Evolutionary conservation across 2,888 invertebrate species (phyloP), one percentile per base, ranked within the genome.

Genomic region (Perizoma affinitatum): DNA sequence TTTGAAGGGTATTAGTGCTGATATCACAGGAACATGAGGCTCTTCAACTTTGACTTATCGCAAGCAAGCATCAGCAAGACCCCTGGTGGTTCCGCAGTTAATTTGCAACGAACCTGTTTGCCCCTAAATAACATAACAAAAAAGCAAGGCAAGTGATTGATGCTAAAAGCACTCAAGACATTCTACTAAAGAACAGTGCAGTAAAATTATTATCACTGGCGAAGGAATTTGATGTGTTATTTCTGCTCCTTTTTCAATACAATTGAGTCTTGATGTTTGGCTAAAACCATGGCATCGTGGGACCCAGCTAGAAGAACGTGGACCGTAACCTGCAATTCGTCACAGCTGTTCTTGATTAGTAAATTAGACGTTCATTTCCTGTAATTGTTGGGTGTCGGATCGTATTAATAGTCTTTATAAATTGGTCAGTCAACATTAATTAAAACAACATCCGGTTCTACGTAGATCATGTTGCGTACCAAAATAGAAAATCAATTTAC

Each of bases 271-370:
- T 1, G n/a, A 5, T 38, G n/a, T 5, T n/a, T 11, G 6, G 1
- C 35, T 35, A 36, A 4, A 11, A 5, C 5, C 8, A 34, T 6
- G 22, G 34, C n/a, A 9, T 36, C 55, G 41, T 54, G 47, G 36
- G 44, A 43, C 49, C 22, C 38, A 48, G n/a, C 34, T 34, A 7
- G 34, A 44, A 46, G 43, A 41, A 11, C 49, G 22, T 6, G 38
- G 57, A 59, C 64, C 62, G 60, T 67, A 49, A 55, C 67, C 59
- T 38, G 45, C 40, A 58, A 69, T 71, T 71, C 54, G 70, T 60
- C 51, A 66, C 65, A 51, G 54, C 61, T 51, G 45, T 48, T 58
- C 51, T 52, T 66, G 54, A 65, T 65, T 60, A 62, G 45, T 8
- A 46, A 66, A 63, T 61, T 63, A 61, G 35, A 33, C 8, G 53